Percentiles rank a stretch among this genome's conserved stretches.
Conservation (phyloP, 1,140 invertebrate species). For the Trypoxylus dichotomus region DNA sequence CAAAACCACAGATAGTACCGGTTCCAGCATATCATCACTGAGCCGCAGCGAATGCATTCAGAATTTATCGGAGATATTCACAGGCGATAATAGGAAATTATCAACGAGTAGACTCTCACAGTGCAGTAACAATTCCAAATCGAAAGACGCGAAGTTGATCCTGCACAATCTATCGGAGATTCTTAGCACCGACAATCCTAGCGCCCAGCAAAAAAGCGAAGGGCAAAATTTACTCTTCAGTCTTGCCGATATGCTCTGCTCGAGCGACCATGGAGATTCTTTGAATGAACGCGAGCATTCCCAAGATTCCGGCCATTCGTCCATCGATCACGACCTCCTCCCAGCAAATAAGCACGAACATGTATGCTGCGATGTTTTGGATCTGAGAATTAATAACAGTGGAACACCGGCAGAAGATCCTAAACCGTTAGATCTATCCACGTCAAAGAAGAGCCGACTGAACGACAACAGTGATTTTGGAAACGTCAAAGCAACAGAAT, state of each 20-base stretch:
- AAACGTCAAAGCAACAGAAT: not conserved
- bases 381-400: constrained; percentile 28
- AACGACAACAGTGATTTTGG: not conserved
- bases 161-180: constrained; percentile 32
- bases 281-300: constrained; percentile 8
- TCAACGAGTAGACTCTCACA: constrained; percentile 1
- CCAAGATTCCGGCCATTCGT: constrained; percentile 37
- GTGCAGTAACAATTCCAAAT: constrained; percentile 6
- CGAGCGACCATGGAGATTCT: not conserved
- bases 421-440: constrained; percentile 35
- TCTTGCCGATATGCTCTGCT: constrained; percentile 32
- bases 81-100: not conserved
- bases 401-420: constrained; percentile 25
- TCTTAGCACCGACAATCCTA: constrained; percentile 32
- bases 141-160: constrained; percentile 31
- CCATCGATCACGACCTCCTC: constrained; percentile 32
- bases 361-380: constrained; percentile 30
- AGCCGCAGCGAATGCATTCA: not conserved
- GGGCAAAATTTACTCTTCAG: constrained; percentile 33
- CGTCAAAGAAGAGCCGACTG: constrained; percentile 23
- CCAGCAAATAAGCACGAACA: constrained; percentile 30
- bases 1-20: not conserved
- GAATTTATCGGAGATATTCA: not conserved
- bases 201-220: constrained; percentile 33
- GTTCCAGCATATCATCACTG: not conserved